Base-by-base conservation (phyloP, 1,140 invertebrate genomes). In the Rhopalosiphum padi region DNA sequence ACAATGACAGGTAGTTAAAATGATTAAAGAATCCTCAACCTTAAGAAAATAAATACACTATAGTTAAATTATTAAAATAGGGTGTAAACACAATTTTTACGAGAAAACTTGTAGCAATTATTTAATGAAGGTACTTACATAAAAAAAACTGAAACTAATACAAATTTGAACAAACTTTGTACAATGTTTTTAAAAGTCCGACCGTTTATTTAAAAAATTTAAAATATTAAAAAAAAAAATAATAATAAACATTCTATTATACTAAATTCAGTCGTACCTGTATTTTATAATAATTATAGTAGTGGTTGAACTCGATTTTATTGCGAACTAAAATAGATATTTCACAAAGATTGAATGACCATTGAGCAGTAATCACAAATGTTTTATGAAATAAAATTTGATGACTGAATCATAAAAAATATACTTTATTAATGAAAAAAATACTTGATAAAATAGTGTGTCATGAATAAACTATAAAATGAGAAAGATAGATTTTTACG, bases 361-460 rank as follows among this genome's bases (percentile, higher is more conserved):
- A 48, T n/a, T 43, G 30, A 46, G 11, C 7, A 48, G 18, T 35
- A 89, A 51, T 53, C 87, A 37, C 35, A 53, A 53, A 89, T 37
- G 35, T 89, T 25, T 37, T 37, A 89, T 55, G 11, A 89, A 89
- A 55, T 89, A 5, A 89, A 89, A 89, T 35, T 48, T 41, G 88
- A 89, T 4, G 48, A 89, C 48, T 41, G 23, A 41, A 35, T 89
- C 88, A n/a, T 89, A 89, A 89, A 89, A 89, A 55, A 37, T 25
- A 37, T 37, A 41, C 21, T 89, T 89, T 89, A 89, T 89, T 53
- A 89, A 89, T 55, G 88, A 89, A 89, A 89, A 53, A 37, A 89
- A 89, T 37, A 55, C 88, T 53, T 53, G 88, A 89, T 89, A 35
- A 25, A 89, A 55, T 55, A 86, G 22, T 35, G 37, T n/a, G 88